Evolutionary conservation across 2,888 invertebrate genomes (phyloP), one percentile per base, ranked within the genome.

Genomic region (Drosophila buzzatii): DNA sequence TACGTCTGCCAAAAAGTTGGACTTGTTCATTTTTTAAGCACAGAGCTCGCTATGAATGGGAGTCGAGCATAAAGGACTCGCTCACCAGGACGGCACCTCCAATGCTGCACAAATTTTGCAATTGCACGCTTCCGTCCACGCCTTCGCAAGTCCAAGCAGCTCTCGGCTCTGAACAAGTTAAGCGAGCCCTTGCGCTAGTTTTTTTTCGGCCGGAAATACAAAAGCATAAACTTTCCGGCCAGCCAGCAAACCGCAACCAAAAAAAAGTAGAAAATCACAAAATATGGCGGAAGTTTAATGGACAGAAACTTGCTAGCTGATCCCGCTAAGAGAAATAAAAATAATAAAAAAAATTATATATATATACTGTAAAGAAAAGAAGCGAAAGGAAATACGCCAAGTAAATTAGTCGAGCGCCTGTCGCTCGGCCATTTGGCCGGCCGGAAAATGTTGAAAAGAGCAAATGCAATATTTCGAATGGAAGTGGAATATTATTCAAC

Each of bases 221-320:
- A 87, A 84, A 84, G 90, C 90, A 87, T 89, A 86, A 89, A 87
- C 85, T 90, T 87, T 86, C 90, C 89, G 90, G 89, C 71, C 85
- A 79, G 49, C 42, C 47, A 57, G 75, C 66, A 39, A 79, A 81
- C 70, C 81, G 60, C 80, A 27, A n/a, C 39, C 7, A 6, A 18
- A 64, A 76, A 73, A 86, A 63, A 72, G 76, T 72, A 70, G 61
- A 87, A 89, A 85, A 67, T 85, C 76, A 71, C 69, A 87, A 85
- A 85, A 67, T 85, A 78, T 85, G 67, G 71, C 86, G 86, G 86
- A 87, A 90, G 82, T 90, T 90, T 84, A 90, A 90, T 90, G 80
- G 87, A 90, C 78, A 89, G 78, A 87, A 87, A 87, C 86, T 87
- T 89, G 76, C 72, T 61, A 35, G 85, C 71, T 67, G 69, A 87